These are phyloP conservation scores for Dioctria rufipes DNA, from an alignment of 2,888 invertebrate genomes.

Conservation along the genomic window DNA sequence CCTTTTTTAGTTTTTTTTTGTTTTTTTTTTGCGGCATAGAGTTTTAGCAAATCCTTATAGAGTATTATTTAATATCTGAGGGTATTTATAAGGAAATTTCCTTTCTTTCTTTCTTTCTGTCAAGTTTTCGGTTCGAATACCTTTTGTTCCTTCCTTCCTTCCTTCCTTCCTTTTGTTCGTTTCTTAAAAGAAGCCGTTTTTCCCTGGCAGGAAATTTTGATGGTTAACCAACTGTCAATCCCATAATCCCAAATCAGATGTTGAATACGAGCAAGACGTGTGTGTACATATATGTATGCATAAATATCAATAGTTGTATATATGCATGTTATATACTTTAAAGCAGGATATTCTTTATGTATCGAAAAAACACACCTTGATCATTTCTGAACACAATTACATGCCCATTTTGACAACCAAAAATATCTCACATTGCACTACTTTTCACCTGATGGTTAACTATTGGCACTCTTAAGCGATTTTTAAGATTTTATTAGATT, in stretches of 20 bases:
- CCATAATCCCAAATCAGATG: constrained; percentile 47
- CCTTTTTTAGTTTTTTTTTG: neutral
- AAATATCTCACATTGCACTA: neutral
- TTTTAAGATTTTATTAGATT: neutral
- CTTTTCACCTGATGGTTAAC: constrained; percentile 21
- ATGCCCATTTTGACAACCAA: constrained; percentile 1
- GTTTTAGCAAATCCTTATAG: constrained; percentile 15
- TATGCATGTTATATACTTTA: too few relatives aligned
- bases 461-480: constrained; percentile 13
- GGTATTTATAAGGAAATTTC: constrained; percentile 26
- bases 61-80: constrained; percentile 31
- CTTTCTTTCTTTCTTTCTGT: neutral
- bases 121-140: neutral
- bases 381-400: constrained; percentile 9
- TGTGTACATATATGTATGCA: neutral
- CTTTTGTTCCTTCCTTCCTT: constrained; percentile 13
- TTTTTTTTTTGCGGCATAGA: neutral
- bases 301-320: too few relatives aligned
- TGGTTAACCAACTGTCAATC: constrained; percentile 44
- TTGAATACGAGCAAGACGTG: neutral
- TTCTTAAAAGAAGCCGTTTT: neutral
- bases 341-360: neutral
- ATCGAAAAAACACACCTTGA: constrained; percentile 32
- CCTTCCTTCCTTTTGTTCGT: neutral
- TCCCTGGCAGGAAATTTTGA: neutral